Evolutionary conservation across 2,797 vertebrate species (phyloP).

Genomic region (Harpagifer antarcticus): DNA sequence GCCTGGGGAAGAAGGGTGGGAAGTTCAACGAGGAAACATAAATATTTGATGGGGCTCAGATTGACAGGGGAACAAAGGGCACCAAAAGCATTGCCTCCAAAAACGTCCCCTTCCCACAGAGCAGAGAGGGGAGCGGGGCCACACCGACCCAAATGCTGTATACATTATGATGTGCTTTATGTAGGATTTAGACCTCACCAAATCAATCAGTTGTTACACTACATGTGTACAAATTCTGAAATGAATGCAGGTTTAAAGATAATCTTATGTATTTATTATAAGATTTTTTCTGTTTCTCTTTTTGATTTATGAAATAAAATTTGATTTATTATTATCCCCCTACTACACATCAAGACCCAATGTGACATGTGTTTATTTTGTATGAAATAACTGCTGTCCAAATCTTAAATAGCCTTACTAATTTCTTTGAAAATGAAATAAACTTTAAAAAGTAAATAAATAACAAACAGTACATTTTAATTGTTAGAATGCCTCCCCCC

Average conservation of each 20-base stretch:
- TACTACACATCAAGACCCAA: background rate
- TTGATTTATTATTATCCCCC: background rate
- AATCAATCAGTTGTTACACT: background rate
- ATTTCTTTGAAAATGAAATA: background rate
- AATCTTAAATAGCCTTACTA: background rate
- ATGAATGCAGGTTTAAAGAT: no score
- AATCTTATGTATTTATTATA: no score
- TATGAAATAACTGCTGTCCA: no score
- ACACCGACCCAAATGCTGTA: background rate
- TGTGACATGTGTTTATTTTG: background rate
- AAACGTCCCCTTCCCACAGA: constrained; percentile 71
- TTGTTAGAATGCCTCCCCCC: background rate
- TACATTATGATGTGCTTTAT: background rate
- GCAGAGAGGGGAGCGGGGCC: constrained; percentile 15
- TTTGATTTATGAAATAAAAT: background rate
- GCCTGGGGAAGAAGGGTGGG: constrained; percentile 75
- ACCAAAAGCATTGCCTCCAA: constrained; percentile 49
- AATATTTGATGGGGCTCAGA: constrained; percentile 84
- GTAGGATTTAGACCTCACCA: background rate
- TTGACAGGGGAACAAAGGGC: constrained; percentile 85
- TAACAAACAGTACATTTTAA: background rate
- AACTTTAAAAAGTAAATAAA: background rate
- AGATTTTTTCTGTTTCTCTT: no score
- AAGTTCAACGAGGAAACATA: constrained; percentile 83
- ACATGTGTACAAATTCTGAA: no score